These are phyloP conservation scores for Gallinago paraguaiae DNA, from an alignment of 2,113 vertebrate genomes.

Conservation along the genomic window DNA sequence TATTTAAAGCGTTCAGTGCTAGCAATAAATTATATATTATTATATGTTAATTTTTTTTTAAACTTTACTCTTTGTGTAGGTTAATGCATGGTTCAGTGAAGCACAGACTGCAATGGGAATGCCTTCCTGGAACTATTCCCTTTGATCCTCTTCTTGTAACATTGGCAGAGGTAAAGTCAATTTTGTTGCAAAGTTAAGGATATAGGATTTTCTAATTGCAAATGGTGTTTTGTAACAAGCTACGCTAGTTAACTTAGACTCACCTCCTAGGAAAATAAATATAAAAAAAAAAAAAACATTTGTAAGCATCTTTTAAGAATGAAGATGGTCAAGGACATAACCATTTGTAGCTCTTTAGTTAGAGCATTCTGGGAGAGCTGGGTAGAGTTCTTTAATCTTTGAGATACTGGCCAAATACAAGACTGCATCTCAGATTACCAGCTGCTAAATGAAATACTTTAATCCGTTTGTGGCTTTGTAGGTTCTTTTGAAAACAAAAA, in stretches of 20 bases:
- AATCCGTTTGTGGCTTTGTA: background rate
- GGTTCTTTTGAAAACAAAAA: background rate
- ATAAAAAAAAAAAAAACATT: background rate
- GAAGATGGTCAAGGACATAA: background rate
- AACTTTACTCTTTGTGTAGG: conserved; percentile 52
- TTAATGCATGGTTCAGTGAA: conserved; percentile 84
- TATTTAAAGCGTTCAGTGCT: background rate
- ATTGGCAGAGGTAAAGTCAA: conserved; percentile 77
- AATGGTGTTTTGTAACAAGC: background rate
- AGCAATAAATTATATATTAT: background rate
- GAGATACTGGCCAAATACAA: background rate
- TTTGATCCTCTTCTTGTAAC: conserved; percentile 85
- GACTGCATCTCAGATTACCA: background rate
- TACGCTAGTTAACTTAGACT: background rate
- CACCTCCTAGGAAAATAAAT: background rate
- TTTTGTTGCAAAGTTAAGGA: background rate
- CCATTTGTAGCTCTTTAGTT: background rate
- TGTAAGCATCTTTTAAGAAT: background rate
- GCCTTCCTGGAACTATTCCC: conserved; percentile 73
- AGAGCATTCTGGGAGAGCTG: background rate
- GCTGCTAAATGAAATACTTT: background rate
- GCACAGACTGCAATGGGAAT: conserved; percentile 82
- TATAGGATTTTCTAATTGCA: background rate
- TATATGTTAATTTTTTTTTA: background rate
- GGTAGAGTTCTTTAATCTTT: background rate